These are phyloP conservation scores for Drosophila lutescens DNA, from an alignment of 2,888 invertebrate genomes.

Conservation along the genomic window DNA sequence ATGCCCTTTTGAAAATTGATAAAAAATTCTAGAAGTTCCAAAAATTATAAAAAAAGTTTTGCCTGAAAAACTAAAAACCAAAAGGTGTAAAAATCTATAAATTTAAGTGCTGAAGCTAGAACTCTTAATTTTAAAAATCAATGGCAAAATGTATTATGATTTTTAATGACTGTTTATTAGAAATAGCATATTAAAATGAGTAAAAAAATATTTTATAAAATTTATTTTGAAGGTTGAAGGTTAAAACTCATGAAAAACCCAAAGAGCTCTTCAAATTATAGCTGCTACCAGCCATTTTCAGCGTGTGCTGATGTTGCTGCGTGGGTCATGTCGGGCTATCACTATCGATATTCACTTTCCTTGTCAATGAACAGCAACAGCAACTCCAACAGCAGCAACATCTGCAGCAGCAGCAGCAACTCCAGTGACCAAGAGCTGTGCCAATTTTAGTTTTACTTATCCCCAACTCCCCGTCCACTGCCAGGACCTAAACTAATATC, in stretches of 20 bases:
- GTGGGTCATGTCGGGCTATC: slow-evolving; percentile 31
- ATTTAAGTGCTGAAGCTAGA: too few relatives aligned
- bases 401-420: slow-evolving; percentile 29
- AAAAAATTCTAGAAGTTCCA: too few relatives aligned
- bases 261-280: background rate
- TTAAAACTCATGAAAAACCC: background rate
- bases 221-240: background rate
- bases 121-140: too few relatives aligned
- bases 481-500: slow-evolving; percentile 27
- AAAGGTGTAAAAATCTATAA: too few relatives aligned
- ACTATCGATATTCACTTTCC: slow-evolving; percentile 69
- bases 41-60: too few relatives aligned
- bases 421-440: slow-evolving; percentile 37
- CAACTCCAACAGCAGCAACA: slow-evolving; percentile 20
- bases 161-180: too few relatives aligned
- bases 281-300: slow-evolving; percentile 4
- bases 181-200: background rate
- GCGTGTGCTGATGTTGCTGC: slow-evolving; percentile 23
- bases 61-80: too few relatives aligned
- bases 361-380: slow-evolving; percentile 60
- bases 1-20: background rate
- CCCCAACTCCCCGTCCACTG: slow-evolving; percentile 34
- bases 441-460: slow-evolving; percentile 61
- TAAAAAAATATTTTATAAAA: background rate
- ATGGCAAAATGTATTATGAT: too few relatives aligned